These are phyloP conservation scores for Oncorhynchus masou DNA, from an alignment of 2,113 vertebrate species.

Conservation along the genomic window DNA sequence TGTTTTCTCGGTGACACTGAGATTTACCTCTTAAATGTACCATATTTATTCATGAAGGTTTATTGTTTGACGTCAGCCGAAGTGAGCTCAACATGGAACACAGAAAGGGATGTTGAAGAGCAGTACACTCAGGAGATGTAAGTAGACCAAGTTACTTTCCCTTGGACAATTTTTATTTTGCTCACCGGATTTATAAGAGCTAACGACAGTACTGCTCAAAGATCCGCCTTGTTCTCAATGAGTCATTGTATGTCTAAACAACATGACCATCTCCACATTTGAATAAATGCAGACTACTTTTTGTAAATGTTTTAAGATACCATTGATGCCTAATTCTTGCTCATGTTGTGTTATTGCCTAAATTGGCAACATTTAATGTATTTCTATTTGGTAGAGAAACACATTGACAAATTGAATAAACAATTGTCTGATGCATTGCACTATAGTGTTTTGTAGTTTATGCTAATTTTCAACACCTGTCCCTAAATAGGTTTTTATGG, in stretches of 20 bases:
- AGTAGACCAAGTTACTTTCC: slow-evolving; percentile 33
- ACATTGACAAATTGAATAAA: too few species aligned
- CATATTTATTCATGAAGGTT: slow-evolving; percentile 58
- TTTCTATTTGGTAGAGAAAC: too few species aligned
- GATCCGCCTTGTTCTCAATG: not conserved
- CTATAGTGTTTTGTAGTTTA: too few species aligned
- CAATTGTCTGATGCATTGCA: too few species aligned
- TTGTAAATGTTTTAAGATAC: too few species aligned
- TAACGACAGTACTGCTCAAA: not conserved
- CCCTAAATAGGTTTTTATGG: too few species aligned
- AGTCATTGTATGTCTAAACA: not conserved
- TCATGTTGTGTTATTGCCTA: too few species aligned
- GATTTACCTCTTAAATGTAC: not conserved
- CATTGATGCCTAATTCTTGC: too few species aligned
- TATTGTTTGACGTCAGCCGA: slow-evolving; percentile 76
- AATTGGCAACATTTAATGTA: too few species aligned
- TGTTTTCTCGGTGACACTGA: not conserved
- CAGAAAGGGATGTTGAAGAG: slow-evolving; percentile 57
- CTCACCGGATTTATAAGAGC: not conserved
- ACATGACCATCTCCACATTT: too few species aligned
- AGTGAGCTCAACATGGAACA: slow-evolving; percentile 74
- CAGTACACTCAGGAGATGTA: slow-evolving; percentile 77
- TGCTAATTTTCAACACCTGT: too few species aligned
- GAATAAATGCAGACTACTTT: too few species aligned
- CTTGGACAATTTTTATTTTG: not conserved